These are phyloP conservation scores for Protonibea diacanthus DNA, from an alignment of 2,797 vertebrate genomes.

Conservation along the genomic window DNA sequence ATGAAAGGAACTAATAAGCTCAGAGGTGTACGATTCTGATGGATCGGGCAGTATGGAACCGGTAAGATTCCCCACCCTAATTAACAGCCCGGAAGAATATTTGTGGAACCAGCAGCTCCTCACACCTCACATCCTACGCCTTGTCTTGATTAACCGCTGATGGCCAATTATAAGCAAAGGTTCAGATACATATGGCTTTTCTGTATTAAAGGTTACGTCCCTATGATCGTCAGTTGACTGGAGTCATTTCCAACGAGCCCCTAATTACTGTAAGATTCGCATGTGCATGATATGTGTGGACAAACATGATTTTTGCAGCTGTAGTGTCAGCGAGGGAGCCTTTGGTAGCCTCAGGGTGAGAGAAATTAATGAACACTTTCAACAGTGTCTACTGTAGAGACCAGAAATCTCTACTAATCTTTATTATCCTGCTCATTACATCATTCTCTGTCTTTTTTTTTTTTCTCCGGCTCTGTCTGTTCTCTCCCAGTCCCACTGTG, in stretches of 20 bases:
- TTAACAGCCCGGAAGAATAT: not conserved
- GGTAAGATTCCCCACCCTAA: not conserved
- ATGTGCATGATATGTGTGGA: not conserved
- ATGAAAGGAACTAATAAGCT: no score
- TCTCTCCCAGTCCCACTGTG: constrained; percentile 17
- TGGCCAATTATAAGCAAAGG: not conserved
- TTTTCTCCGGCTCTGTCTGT: constrained; percentile 15
- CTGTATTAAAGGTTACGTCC: not conserved
- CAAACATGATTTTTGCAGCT: not conserved
- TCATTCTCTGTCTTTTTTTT: constrained; percentile 10
- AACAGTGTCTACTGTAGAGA: constrained; percentile 3
- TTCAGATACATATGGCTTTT: not conserved
- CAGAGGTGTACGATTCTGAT: no score
- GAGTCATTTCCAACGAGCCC: constrained; percentile 16
- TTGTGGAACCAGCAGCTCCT: not conserved
- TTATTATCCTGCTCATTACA: constrained; percentile 41
- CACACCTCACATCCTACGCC: not conserved
- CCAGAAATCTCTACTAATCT: constrained; percentile 46
- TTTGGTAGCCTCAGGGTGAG: constrained; percentile 1
- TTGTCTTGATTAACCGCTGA: constrained; percentile 2
- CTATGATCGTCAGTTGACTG: not conserved
- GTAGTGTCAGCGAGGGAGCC: constrained; percentile 3
- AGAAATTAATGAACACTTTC: constrained; percentile 21
- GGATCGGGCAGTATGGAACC: no score
- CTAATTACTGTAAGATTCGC: constrained; percentile 23